Evolutionary conservation across 2,113 vertebrate genomes (phyloP).

Genomic region (Callocephalon fimbriatum): DNA sequence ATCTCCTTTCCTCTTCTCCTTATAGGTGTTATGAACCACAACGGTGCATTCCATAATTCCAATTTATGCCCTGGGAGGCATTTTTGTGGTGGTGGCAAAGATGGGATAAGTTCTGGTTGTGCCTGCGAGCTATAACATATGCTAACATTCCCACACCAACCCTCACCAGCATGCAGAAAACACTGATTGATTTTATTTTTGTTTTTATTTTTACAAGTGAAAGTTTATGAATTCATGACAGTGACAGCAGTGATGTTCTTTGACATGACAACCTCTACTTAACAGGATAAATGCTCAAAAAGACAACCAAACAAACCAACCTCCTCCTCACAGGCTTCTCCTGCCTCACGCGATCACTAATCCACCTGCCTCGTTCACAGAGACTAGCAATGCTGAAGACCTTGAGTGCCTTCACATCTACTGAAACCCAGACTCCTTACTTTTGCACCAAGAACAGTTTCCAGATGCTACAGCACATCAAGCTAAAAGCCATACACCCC

Average conservation of each 20-base stretch:
- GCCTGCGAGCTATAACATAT: background rate
- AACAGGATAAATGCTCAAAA: background rate
- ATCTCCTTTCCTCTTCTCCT: background rate
- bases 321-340: background rate
- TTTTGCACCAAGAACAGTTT: background rate
- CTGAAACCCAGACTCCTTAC: background rate
- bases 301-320: background rate
- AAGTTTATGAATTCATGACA: background rate
- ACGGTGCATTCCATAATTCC: background rate
- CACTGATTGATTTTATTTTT: background rate
- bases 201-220: background rate
- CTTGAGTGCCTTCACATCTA: background rate
- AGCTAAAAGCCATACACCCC: background rate
- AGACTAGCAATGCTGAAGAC: background rate
- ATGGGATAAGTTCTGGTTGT: background rate
- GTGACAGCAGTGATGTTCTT: background rate
- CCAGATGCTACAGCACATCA: background rate
- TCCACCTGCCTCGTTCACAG: background rate
- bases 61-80: background rate
- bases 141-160: background rate
- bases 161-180: background rate
- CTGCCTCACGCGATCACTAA: background rate
- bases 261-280: background rate
- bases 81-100: background rate
- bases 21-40: background rate